phyloP scores from a whole-genome alignment of 2,888 invertebrate genomes.

The Pristionchus exspectatus region DNA sequence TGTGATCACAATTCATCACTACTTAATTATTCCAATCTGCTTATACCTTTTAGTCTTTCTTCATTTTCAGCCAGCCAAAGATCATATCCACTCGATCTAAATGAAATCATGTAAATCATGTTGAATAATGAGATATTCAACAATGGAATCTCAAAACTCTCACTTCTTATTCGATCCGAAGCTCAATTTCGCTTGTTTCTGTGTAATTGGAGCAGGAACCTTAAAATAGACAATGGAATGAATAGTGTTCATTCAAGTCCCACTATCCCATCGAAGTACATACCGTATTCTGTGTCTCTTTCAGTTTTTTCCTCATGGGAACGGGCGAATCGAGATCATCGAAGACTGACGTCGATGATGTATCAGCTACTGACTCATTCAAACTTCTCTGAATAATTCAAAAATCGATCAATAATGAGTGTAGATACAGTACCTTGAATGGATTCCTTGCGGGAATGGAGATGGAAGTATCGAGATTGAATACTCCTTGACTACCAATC shows the following conservation, averaged over 20 bases:
- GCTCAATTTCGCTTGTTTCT: slow-evolving; percentile 61
- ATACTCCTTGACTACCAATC: slow-evolving; percentile 5
- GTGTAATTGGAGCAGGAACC: slow-evolving; percentile 46
- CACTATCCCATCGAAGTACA: neutral
- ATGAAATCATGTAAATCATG: slow-evolving; percentile 2
- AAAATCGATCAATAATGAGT: neutral
- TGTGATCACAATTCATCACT: neutral
- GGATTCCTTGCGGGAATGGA: slow-evolving; percentile 51
- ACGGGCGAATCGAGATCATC: slow-evolving; percentile 57
- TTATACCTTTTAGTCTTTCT: slow-evolving; percentile 54
- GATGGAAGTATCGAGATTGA: neutral
- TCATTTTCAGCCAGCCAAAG: slow-evolving; percentile 63
- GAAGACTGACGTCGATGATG: slow-evolving; percentile 55
- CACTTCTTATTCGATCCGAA: slow-evolving; percentile 57
- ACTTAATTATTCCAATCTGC: neutral
- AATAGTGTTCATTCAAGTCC: neutral
- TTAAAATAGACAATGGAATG: neutral
- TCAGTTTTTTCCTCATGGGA: slow-evolving; percentile 49
- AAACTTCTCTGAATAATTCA: slow-evolving; percentile 12
- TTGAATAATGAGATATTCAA: no score
- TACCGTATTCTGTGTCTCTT: slow-evolving; percentile 57
- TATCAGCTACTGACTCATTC: slow-evolving; percentile 21
- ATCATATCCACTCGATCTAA: slow-evolving; percentile 60
- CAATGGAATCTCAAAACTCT: neutral
- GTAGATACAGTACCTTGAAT: slow-evolving; percentile 55